These are phyloP conservation scores for Momotus momota DNA, from an alignment of 2,797 vertebrate species.

Conservation along the genomic window DNA sequence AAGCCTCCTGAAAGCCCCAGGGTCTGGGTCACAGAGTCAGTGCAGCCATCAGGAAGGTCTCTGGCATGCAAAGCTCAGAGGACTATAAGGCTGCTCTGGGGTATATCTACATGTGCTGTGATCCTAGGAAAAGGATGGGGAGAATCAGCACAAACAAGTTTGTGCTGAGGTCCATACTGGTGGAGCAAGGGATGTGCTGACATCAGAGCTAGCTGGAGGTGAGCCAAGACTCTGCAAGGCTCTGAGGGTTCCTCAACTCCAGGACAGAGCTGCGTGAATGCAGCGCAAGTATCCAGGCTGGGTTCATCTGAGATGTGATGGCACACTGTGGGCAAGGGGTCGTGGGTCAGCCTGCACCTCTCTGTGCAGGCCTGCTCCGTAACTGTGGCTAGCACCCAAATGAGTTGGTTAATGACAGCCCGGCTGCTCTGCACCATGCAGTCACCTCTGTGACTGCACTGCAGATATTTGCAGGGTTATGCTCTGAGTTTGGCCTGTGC, in stretches of 20 bases:
- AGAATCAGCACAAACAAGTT: fast-evolving
- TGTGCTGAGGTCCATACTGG: fast-evolving
- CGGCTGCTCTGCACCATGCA: background rate
- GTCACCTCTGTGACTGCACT: slow-evolving; percentile 36
- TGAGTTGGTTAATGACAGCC: background rate
- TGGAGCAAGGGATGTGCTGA: fast-evolving
- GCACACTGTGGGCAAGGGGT: background rate
- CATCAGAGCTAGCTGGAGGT: background rate
- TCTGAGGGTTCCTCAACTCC: background rate
- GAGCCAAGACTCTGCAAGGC: background rate
- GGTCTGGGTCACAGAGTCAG: background rate
- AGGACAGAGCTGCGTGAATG: background rate
- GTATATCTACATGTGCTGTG: fast-evolving
- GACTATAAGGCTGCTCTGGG: background rate
- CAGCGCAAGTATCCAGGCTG: background rate
- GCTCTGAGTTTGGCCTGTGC: background rate
- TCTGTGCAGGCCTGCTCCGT: background rate
- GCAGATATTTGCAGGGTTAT: slow-evolving; percentile 34
- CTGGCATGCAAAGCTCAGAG: background rate
- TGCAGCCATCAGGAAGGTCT: background rate
- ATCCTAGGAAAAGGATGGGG: background rate
- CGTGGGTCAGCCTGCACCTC: fast-evolving
- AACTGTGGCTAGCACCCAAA: background rate
- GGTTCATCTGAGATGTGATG: background rate
- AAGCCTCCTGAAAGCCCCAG: background rate